These are phyloP conservation scores for Chinchilla lanigera DNA, from an alignment of 2,113 vertebrate species.

Conservation along the genomic window DNA sequence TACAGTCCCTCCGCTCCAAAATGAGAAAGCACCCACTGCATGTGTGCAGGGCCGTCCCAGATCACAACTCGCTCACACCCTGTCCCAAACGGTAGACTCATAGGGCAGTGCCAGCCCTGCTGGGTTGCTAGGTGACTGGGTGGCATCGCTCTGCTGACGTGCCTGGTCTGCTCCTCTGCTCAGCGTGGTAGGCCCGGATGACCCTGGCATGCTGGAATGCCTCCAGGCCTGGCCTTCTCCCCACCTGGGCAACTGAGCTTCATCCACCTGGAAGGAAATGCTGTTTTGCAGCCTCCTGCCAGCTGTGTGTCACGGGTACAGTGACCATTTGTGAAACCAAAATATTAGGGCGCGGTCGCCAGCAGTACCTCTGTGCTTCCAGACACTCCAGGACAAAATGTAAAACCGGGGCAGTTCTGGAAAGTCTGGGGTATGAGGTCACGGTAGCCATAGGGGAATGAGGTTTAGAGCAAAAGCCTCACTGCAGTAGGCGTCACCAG, in stretches of 20 bases:
- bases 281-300: neutral
- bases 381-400: constrained; percentile 56
- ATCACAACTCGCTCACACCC: neutral
- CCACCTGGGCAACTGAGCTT: neutral
- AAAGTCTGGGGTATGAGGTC: constrained; percentile 37
- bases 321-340: constrained; percentile 50
- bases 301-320: neutral
- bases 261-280: neutral
- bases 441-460: constrained; percentile 15
- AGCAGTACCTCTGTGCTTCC: constrained; percentile 50
- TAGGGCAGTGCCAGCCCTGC: neutral
- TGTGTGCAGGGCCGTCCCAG: neutral
- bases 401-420: constrained; percentile 57
- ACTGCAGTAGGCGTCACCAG: neutral
- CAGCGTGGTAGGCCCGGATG: neutral
- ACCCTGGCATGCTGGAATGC: neutral
- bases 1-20: neutral
- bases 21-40: neutral
- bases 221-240: neutral
- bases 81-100: neutral
- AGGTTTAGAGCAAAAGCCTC: constrained; percentile 46
- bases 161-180: neutral
- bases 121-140: neutral
- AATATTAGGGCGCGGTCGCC: constrained; percentile 39
- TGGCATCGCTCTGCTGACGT: neutral